Evolutionary conservation across 2,113 vertebrate species (phyloP).

Genomic region (Paradoxurus hermaphroditus): DNA sequence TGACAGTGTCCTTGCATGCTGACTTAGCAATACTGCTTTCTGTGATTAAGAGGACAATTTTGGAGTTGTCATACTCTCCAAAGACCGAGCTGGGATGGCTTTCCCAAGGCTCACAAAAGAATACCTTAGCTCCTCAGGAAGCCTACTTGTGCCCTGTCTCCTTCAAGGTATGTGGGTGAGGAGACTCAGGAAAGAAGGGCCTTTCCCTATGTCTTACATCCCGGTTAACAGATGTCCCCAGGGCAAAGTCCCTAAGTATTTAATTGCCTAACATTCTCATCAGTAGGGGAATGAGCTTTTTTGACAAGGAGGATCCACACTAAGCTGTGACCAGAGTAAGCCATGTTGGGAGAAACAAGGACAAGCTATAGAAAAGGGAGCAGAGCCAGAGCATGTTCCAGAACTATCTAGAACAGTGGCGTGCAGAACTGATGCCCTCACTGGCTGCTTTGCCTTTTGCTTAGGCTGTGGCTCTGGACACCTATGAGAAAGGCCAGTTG

Average conservation of each 20-base stretch:
- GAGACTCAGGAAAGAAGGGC: not conserved
- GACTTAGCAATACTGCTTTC: not conserved
- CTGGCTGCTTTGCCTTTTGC: slow-evolving; percentile 30
- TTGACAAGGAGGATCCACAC: not conserved
- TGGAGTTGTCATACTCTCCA: not conserved
- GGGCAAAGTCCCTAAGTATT: not conserved
- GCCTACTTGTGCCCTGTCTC: not conserved
- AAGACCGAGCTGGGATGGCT: not conserved
- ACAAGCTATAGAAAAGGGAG: not conserved
- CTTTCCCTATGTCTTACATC: not conserved
- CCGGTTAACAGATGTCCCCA: not conserved
- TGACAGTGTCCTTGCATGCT: not conserved
- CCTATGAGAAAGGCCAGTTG: slow-evolving; percentile 93
- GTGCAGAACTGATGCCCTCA: accelerated
- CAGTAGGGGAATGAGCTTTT: not conserved
- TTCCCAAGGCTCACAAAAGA: not conserved
- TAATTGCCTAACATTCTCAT: not conserved
- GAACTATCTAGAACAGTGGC: not conserved
- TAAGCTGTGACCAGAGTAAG: not conserved
- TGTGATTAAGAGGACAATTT: not conserved
- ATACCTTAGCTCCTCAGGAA: not conserved
- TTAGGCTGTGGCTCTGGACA: slow-evolving; percentile 96
- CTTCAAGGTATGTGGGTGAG: not conserved
- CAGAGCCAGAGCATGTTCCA: not conserved
- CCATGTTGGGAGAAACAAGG: not conserved